Evolutionary conservation across 2,797 vertebrate genomes (phyloP), one percentile per base, ranked within the genome.

Genomic region (Scolopax bukidnonensis): DNA sequence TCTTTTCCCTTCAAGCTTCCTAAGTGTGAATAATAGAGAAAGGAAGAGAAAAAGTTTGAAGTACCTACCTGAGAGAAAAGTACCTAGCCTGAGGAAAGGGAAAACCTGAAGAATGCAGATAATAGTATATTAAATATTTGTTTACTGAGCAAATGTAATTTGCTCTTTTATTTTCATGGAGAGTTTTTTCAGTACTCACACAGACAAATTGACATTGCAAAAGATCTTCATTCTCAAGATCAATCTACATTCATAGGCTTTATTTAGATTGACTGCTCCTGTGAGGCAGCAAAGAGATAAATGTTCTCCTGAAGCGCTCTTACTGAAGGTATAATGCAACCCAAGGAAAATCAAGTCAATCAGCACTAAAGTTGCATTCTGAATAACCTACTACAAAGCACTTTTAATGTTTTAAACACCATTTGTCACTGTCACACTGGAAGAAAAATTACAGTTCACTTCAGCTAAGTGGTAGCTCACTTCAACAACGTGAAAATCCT

Each of bases 381-480:
- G 64, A 84, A 84, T 78, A 96, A 67, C 24, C 40, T 73, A 45
- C 40, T 95, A 87, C 83, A 93, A 93, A 87, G 83, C 41, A 91
- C 88, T 91, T 92, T 65, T 70, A 92, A 84, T 84, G 84, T 92
- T 96, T 96, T 90, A 95, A 92, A 84, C 45, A 41, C 24, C 70
- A 93, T 93, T 91, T 67, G 77, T 97, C 94, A 92, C 76, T 93
- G 93, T 94, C 93, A 81, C 40, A 7, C 28, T 83, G 43, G 64
- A 96, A 94, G 92, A 96, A 96, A 92, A 82, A 96, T 93, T 92
- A 25, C 75, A 51, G 81, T 76, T 95, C 95, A 63, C 53, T 90
- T 92, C 77, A 80, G 75, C 61, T 82, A 96, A 97, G 91, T 91
- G 80, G 84, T 90, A 77, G 79, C 84, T 94, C 84, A 40, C 68